Evolutionary conservation across 2,113 vertebrate genomes (phyloP), one percentile per base, ranked within the genome.

Genomic region (Protobothrops flavoviridis): DNA sequence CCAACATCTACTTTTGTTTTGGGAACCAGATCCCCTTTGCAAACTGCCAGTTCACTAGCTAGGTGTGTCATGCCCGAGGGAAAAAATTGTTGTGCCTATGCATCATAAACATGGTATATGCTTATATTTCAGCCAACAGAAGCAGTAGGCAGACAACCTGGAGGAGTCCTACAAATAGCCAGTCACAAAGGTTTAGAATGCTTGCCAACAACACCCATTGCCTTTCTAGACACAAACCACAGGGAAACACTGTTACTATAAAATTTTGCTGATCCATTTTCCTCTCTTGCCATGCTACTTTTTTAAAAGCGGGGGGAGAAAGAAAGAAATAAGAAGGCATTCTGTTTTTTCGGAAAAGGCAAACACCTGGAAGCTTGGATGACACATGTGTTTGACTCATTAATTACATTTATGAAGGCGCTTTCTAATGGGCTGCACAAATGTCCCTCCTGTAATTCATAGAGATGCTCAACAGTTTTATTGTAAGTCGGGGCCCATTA

Each of bases 381-480:
- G 52, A 61, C 92, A 17, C 74, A 2, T 0, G 39, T 88, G 53
- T 85, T 87, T 93, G 91, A 94, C 93, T 93, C 81, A 86, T 86
- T 95, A 91, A 94, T 93, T 94, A 93, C 43, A 45, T 85, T 92
- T 88, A 92, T 29, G 81, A 94, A 93, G 52, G 74, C 89, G 93
- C 93, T 94, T 94, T 92, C 33, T 91, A 94, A 94, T 8, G 17
- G 88, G 88, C 81, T 91, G 87, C 90, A 93, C n/a, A 96, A 89
- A 53, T 94, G 85, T 92, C 92, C 92, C 93, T n/a, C 0, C 88
- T 94, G 88, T 94, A 94, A 94, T 24, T 94, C 95, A 96, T 94
- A 86, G 91, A 94, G 93, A 94, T 95, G 91, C 94, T 97, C 94
- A 93, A 95, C 93, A 93, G 94, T 93, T 96, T 95, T 94, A 96